Base-by-base conservation (phyloP, 2,797 vertebrate species). In the Botia almorhae region DNA sequence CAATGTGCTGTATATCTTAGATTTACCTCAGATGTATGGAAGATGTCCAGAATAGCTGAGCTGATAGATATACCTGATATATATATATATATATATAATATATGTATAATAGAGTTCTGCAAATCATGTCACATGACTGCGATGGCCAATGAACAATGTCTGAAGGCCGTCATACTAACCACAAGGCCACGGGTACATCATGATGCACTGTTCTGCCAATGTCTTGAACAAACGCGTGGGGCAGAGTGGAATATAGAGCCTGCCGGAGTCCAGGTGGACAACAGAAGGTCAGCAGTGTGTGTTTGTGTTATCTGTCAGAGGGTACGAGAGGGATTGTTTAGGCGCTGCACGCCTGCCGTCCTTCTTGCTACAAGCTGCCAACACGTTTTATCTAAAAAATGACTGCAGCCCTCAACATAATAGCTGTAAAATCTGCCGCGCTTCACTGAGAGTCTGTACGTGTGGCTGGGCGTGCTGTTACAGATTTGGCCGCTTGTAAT, bases 321-420 rank as follows among this genome's bases (percentile, higher is more conserved):
- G 36, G 43, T 60, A 64, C 63, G 29, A 74, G 76, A 48, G 51
- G 64, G 65, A 74, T 80, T 67, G 69, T 84, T 77, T 29, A 23
- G 68, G 73, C 79, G 29, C 78, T 83, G 71, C 46, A 81, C 0
- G 2, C 48, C 50, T 39, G 48, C 67, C 55, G 50, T 77, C 23
- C 50, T 26, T 79, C 46, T 48, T 39, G 1, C 50, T 76, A 33
- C 12, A 78, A 23, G 21, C n/a, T 60, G 29, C 26, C 60, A 16
- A 67, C 43, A 36, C 61, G 73, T 80, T 83, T 77, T 81, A 83
- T 81, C 67, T 75, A 68, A 79, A 72, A 82, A 83, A 79, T 69
- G 8, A 64, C 36, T 73, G 63, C 76, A 50, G 61, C 74, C 21
- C n/a, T 21, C 13, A 60, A 64, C 19, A 64, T n/a, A 80, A 51